Conservation (phyloP, 1,140 invertebrate species). For the Eubasilissa regina region DNA sequence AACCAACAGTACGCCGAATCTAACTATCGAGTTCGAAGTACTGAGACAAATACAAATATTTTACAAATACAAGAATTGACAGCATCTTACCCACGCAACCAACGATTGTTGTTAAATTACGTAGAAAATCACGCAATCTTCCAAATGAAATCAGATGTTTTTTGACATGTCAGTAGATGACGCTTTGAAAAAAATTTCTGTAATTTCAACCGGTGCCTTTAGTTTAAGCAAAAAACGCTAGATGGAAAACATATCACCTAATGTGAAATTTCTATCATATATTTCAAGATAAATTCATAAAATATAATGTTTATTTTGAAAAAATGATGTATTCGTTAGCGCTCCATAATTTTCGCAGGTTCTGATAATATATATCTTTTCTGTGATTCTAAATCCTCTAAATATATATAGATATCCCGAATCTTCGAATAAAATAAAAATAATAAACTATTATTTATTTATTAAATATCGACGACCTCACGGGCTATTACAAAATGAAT, state of each 20-base stretch:
- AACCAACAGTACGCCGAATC: not conserved
- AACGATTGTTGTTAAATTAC: constrained; percentile 36
- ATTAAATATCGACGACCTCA: too few species aligned
- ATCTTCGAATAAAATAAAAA: too few species aligned
- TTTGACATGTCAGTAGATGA: constrained; percentile 48
- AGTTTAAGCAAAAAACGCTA: not conserved
- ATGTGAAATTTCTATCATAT: too few species aligned
- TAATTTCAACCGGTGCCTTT: constrained; percentile 2
- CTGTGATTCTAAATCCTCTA: too few species aligned
- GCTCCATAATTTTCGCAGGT: too few species aligned
- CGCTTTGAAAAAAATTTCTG: constrained; percentile 39
- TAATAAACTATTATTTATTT: too few species aligned
- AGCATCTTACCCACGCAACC: constrained; percentile 30
- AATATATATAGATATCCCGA: too few species aligned
- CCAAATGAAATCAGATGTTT: constrained; percentile 43
- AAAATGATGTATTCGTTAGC: too few species aligned
- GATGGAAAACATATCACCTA: constrained; percentile 2
- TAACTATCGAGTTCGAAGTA: constrained; percentile 15
- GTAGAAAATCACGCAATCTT: constrained; percentile 35
- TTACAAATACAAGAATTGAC: constrained; percentile 36
- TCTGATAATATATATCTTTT: too few species aligned
- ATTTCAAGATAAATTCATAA: too few species aligned
- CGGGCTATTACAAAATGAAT: too few species aligned
- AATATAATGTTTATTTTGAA: too few species aligned
- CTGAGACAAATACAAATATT: constrained; percentile 16